A percentile compares a stretch with the other conserved stretches of the same genome.
Evolutionary conservation across 2,797 vertebrate species (phyloP).

Genomic region (Rhinophrynus dorsalis): DNA sequence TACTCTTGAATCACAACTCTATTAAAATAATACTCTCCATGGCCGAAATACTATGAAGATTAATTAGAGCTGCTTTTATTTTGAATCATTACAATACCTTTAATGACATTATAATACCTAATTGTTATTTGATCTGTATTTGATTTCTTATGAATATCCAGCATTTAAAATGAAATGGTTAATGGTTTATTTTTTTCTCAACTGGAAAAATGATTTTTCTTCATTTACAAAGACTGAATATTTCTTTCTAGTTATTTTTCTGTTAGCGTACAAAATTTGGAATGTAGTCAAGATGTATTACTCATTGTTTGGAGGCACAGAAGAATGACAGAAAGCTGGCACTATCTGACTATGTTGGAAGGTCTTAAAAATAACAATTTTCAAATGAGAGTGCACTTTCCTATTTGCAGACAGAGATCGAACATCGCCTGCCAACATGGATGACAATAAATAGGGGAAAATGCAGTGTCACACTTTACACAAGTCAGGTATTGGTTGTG

Average conservation of each 20-base stretch:
- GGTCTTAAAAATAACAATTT: slow-evolving; percentile 64
- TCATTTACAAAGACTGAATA: background rate
- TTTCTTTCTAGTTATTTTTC: background rate
- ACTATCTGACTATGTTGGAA: slow-evolving; percentile 58
- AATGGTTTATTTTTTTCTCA: slow-evolving; percentile 9
- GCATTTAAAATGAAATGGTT: slow-evolving; percentile 17
- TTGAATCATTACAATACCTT: too few relatives aligned
- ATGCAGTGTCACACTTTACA: background rate
- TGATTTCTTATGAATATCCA: slow-evolving; percentile 5
- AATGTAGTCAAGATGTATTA: slow-evolving; percentile 62
- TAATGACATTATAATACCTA: background rate
- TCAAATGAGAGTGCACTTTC: slow-evolving; percentile 62
- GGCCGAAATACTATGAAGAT: too few relatives aligned
- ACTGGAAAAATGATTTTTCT: slow-evolving; percentile 47
- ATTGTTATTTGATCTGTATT: background rate
- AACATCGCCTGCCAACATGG: slow-evolving; percentile 15
- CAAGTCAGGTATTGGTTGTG: background rate
- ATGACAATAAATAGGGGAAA: slow-evolving; percentile 12
- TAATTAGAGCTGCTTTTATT: too few relatives aligned
- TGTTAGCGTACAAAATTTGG: slow-evolving; percentile 27
- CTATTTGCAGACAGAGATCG: slow-evolving; percentile 55
- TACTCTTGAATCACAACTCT: too few relatives aligned
- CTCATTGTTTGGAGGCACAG: slow-evolving; percentile 56
- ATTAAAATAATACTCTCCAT: too few relatives aligned
- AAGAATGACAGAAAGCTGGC: slow-evolving; percentile 59